These are phyloP conservation scores for Todiramphus chloris DNA, from an alignment of 2,113 vertebrate genomes.

Conservation along the genomic window DNA sequence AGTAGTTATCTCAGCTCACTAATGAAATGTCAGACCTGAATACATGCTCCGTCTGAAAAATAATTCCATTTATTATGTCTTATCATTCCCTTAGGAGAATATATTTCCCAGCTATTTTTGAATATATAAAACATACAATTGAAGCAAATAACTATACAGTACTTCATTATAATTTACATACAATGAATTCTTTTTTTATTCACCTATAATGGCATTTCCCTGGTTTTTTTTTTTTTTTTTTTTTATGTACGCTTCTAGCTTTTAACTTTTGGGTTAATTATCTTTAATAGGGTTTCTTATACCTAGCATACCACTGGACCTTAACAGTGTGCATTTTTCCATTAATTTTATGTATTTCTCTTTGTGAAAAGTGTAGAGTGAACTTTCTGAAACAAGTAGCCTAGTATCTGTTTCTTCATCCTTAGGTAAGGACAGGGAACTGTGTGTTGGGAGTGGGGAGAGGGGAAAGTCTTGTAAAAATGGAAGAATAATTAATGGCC, in stretches of 20 bases:
- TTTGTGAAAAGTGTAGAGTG: not conserved
- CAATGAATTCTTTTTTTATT: not conserved
- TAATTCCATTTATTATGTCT: not conserved
- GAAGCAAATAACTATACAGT: not conserved
- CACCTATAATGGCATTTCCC: not conserved
- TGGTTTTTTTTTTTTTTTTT: not conserved
- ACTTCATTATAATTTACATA: not conserved
- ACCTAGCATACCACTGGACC: not conserved
- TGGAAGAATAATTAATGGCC: not conserved
- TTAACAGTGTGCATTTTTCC: not conserved
- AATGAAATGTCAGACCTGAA: not conserved
- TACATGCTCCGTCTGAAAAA: not conserved
- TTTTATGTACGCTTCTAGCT: not conserved
- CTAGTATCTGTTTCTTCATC: not conserved
- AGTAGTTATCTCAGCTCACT: not conserved
- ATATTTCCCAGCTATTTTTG: not conserved
- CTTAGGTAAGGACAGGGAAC: not conserved
- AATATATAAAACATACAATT: not conserved
- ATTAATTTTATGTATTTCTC: not conserved
- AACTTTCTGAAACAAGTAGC: not conserved
- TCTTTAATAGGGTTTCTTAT: not conserved
- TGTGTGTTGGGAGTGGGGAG: not conserved
- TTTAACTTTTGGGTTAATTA: not conserved
- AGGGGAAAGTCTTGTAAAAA: not conserved
- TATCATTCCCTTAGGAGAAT: not conserved